These are phyloP conservation scores for Pinna nobilis DNA, from an alignment of 1,140 invertebrate genomes.

Conservation along the genomic window DNA sequence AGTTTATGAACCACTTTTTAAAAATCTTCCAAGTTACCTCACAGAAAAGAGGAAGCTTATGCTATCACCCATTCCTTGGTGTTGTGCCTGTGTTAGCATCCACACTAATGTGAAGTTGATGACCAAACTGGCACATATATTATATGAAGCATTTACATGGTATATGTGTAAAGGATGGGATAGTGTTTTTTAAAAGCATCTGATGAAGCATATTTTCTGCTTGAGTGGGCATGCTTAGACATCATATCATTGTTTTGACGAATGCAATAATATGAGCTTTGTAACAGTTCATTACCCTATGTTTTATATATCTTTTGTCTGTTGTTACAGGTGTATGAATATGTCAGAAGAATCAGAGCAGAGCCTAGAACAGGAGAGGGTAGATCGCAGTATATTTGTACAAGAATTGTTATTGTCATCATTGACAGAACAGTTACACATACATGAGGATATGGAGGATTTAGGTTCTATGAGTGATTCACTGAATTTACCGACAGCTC, in stretches of 20 bases:
- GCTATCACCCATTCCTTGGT: no score
- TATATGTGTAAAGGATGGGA: neutral
- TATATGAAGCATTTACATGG: neutral
- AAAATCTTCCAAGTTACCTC: no score
- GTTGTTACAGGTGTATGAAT: conserved; percentile 78
- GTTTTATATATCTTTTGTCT: conserved; percentile 21
- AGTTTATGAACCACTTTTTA: no score
- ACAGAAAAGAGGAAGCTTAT: no score
- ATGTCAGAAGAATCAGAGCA: conserved; percentile 78
- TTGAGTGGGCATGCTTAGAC: neutral
- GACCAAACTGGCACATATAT: no score
- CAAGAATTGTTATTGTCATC: conserved; percentile 82
- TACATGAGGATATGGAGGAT: conserved; percentile 44
- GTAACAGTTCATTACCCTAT: neutral
- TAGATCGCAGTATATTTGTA: conserved; percentile 82
- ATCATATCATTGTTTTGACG: neutral
- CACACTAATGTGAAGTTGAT: no score
- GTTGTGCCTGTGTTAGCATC: no score
- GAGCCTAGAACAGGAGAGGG: conserved; percentile 78
- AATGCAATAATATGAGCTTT: neutral
- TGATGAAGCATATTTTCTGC: neutral
- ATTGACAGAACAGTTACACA: conserved; percentile 74
- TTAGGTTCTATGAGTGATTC: conserved; percentile 14
- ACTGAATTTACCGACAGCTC: neutral
- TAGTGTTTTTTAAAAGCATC: neutral